Base-by-base conservation (phyloP, 2,797 vertebrate species). In the Serranus cabrilla region DNA sequence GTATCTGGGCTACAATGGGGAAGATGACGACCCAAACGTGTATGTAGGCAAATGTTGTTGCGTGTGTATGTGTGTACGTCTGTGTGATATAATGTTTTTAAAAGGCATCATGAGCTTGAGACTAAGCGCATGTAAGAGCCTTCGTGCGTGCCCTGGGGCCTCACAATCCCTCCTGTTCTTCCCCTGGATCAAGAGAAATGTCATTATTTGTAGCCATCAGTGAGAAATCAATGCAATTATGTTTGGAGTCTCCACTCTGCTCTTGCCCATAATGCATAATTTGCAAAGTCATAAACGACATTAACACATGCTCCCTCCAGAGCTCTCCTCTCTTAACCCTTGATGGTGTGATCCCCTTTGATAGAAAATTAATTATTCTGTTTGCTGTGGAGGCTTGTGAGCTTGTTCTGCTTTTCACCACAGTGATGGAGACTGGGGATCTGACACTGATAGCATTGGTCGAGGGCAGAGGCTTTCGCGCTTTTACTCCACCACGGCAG, bases 151-250 rank as follows among this genome's bases (percentile, higher is more conserved):
- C 86, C 87, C 88, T 81, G 83, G 82, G 78, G 92, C 92, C 93
- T 92, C 90, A 84, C 83, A 90, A 86, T 90, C 84, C 87, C 86
- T 88, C 84, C 78, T 39, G 64, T 71, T 86, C 86, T 85, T 91
- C 91, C 89, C 50, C 56, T 78, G 92, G 93, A 96, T 96, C 94
- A 95, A 95, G 94, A 91, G 91, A 94, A 94, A 92, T 89, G 93
- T 94, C 94, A 92, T 92, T 93, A 94, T 92, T 94, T 94, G 90
- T 88, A 92, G 92, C 91, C 88, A 89, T 95, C 93, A 92, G 92
- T 91, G 84, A 93, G 85, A 92, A 95, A 95, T 95, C 93, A 83
- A 89, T 90, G 91, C 94, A 94, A 95, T 95, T 95, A 94, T 90
- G 92, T 92, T 93, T 93, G 75, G 74, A 93, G 92, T 85, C 92